phyloP scores from a whole-genome alignment of 1,140 invertebrate genomes.

The Drosophila watanabei region DNA sequence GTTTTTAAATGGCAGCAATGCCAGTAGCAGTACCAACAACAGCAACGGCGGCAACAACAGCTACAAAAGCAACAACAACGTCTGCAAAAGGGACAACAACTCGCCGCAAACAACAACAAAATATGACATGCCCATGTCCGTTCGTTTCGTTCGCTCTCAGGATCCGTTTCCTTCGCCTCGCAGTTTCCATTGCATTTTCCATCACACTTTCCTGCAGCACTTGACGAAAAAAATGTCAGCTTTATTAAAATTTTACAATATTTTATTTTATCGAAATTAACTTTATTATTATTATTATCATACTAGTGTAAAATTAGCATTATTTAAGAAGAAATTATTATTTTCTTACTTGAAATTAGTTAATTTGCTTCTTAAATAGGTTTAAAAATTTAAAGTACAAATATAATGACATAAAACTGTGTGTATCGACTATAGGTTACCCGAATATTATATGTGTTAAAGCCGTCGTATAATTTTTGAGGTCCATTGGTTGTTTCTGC shows the following conservation, averaged over 20 bases:
- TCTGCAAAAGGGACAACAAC: slow-evolving; percentile 26
- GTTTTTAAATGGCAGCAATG: slow-evolving; percentile 75
- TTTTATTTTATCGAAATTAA: background rate
- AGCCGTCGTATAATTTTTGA: background rate
- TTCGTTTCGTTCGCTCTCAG: slow-evolving; percentile 60
- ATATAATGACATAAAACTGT: background rate
- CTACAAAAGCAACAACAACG: slow-evolving; percentile 30
- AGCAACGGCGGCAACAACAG: slow-evolving; percentile 30
- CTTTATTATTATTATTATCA: too few species aligned
- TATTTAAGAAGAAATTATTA: background rate
- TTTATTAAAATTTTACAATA: background rate
- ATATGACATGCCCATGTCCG: slow-evolving; percentile 80
- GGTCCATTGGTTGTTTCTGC: background rate
- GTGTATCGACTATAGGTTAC: too few species aligned
- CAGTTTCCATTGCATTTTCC: slow-evolving; percentile 37
- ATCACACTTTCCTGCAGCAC: slow-evolving; percentile 42
- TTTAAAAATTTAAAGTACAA: background rate
- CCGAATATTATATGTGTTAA: background rate
- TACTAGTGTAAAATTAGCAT: too few species aligned
- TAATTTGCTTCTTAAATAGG: background rate
- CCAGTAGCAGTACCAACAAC: slow-evolving; percentile 40
- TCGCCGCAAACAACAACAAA: slow-evolving; percentile 63
- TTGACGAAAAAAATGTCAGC: background rate
- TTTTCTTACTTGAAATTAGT: background rate
- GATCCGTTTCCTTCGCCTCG: slow-evolving; percentile 69